Base-by-base conservation (phyloP, 2,113 vertebrate genomes). In the Chamaetylas fuelleborni region DNA sequence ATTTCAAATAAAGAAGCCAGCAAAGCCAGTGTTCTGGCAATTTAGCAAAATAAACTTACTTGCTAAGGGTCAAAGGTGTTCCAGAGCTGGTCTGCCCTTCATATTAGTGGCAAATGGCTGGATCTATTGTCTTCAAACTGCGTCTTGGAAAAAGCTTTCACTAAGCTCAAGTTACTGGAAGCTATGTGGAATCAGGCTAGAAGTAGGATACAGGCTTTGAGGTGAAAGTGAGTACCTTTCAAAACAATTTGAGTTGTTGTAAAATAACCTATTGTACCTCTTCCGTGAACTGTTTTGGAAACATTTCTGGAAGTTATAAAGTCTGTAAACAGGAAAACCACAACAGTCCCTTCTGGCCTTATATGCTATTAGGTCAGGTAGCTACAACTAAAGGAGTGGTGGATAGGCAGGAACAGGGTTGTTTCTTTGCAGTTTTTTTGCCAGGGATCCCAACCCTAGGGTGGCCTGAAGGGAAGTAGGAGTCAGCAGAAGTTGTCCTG, bases 401-500 rank as follows among this genome's bases (percentile, higher is more conserved):
- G 77, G 86, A 73, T 70, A 90, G 86, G 54, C 71, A 77, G 60
- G 76, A 94, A 67, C 42, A 56, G 92, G 43, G 56, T 62, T 92
- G 72, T 86, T 93, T 94, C 76, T 91, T 81, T 73, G 45, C 53
- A 77, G 65, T 83, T 76, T 77, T 73, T 93, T 86, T 88, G 90
- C 85, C 86, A 86, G 66, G 28, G 82, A 72, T 71, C 61, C 45
- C 51, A 71, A 22, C 28, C 45, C n/a, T 83, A 69, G 43, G 71
- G 80, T 92, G 79, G 16, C 23, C n/a, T 78, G 80, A 88, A 90
- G 45, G 82, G 86, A 57, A 83, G 28, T 33, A 92, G 82, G 65
- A 91, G 45, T 85, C 84, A 90, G 84, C 84, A 90, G 86, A 88
- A 96, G 56, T 82, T 93, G 66, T 88, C 72, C 80, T 88, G 86